Base-by-base conservation (phyloP, 2,113 vertebrate species). In the Psilopsiagon aymara region DNA sequence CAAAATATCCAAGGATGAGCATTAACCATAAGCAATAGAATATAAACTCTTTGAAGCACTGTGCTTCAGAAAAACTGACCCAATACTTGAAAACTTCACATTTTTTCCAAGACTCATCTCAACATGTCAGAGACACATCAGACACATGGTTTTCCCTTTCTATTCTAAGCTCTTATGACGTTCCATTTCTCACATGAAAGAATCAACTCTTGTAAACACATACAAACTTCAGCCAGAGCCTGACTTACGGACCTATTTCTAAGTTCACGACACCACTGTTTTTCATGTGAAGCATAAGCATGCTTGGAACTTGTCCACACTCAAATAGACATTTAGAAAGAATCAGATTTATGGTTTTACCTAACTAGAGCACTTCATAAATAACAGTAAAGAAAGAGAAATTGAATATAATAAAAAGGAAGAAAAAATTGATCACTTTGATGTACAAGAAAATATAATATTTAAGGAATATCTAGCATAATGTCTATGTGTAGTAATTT, bases 401-500 rank as follows among this genome's bases (percentile, higher is more conserved):
- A 94, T 89, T 68, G 23, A 68, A 91, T 85, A 39, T 13, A 0
- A 37, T 57, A 76, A 69, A 71, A 73, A 23, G 28, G 35, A 62
- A 64, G 12, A 46, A 88, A 93, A 57, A 60, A 37, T 18, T 75
- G 31, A 37, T 86, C 41, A 51, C 37, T 73, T 44, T 87, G 59
- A 88, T 85, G 33, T 37, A 94, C 17, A 87, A 64, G 62, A 87
- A 95, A 94, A 70, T 31, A 70, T n/a, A 89, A 69, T 62, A 69
- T 86, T 94, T 88, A 94, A 88, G 43, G 85, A 80, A 29, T 77
- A 93, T 70, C 62, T 77, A 71, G 25, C 52, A 28, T 20, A 11
- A 80, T 51, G 37, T 83, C n/a, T 93, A 67, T 83, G 85, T 89
- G 88, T 76, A 91, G 82, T 69, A 90, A 92, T 87, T 81, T 88